phyloP scores from a whole-genome alignment of 2,113 vertebrate genomes.

The Jaculus jaculus region DNA sequence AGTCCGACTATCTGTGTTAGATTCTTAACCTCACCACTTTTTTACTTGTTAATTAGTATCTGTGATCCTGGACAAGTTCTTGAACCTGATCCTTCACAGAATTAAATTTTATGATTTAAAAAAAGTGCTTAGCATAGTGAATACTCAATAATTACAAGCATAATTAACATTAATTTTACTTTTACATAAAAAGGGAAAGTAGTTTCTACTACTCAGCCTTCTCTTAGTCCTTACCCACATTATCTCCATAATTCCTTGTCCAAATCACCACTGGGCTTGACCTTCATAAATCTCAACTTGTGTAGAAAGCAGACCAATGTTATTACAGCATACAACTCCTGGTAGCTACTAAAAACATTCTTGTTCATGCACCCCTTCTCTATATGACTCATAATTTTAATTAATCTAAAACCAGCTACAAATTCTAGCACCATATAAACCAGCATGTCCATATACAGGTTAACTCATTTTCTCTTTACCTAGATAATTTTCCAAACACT shows the following conservation, averaged over 20 bases:
- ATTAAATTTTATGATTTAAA: conserved; percentile 31
- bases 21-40: neutral
- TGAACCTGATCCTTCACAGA: neutral
- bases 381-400: conserved; percentile 2
- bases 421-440: neutral
- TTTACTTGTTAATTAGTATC: neutral
- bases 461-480: neutral
- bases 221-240: neutral
- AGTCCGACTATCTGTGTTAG: neutral
- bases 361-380: neutral
- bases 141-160: neutral
- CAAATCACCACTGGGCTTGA: neutral
- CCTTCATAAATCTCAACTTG: neutral
- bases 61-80: neutral
- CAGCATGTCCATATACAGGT: neutral
- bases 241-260: neutral
- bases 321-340: neutral
- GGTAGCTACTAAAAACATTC: neutral
- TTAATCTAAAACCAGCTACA: neutral
- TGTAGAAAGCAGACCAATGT: neutral
- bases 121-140: neutral
- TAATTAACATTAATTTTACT: neutral
- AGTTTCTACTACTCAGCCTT: neutral
- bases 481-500: neutral
- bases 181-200: neutral